Evolutionary conservation across 2,888 invertebrate species (phyloP), one percentile per base, ranked within the genome.

Genomic region (Podotricha telesiphe): DNA sequence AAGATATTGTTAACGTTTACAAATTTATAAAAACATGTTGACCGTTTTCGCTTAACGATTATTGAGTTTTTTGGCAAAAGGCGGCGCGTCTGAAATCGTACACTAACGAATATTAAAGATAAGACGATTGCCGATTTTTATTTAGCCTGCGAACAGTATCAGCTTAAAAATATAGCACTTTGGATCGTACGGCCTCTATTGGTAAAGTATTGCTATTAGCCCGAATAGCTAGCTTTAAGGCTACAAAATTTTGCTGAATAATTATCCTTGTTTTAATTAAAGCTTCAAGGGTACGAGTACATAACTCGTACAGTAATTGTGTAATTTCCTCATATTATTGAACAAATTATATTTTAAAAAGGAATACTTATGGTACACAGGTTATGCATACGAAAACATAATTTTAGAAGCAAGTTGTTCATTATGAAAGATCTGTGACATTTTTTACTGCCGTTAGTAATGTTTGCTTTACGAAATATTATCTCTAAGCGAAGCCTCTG

Each of bases 401-500:
- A 45, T 47, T 2, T 47, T 17, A 55, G 34, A 53, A 17, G 28
- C 28, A 28, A 28, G 55, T 11, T 34, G 17, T 34, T 37, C 37
- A 55, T 37, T 37, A 37, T 3, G 34, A 55, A 55, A 34, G 10
- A 34, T 53, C n/a, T 34, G 28, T n/a, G n/a, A 17, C 34, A 6
- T 34, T 55, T 55, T 55, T 17, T 55, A 17, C 17, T 37, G 17
- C 0, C 6, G 17, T 37, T 19, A 17, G 5, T 34, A 34, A 55
- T 55, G 17, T 55, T 37, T 37, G 34, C 4, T 34, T 34, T 55
- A 19, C 22, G 10, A 4, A 66, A 58, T 50, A 19, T 13, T 37
- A 40, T 17, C 19, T 47, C 56, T 34, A 58, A 65, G 63, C 50
- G 8, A 17, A 45, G 53, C 10, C 51, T 70, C 15, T 56, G 64